Evolutionary conservation across 1,140 invertebrate genomes (phyloP), one percentile per base, ranked within the genome.

Genomic region (Oncopeltus fasciatus): DNA sequence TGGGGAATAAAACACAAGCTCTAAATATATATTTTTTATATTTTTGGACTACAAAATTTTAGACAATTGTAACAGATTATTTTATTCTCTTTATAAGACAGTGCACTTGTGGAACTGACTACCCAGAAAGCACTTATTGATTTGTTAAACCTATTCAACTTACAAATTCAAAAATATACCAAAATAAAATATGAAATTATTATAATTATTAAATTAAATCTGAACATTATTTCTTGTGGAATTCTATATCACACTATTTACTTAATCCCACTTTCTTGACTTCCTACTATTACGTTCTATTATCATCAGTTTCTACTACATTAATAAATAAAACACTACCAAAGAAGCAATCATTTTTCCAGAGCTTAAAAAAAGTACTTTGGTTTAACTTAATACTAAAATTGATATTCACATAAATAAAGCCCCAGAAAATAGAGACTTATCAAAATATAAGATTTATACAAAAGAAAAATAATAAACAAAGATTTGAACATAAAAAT

Each of bases 351-450:
- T 53, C 24, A 9, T 18, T 24, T 53, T 53, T 53, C 24, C 49
- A 53, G 49, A 53, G 49, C 49, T 53, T 53, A 53, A 4, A 53
- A 46, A 53, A 53, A 24, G 2, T 24, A 53, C 49, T 53, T 53
- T 53, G 49, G 49, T 53, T 53, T 53, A 53, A 53, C 49, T 53
- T 53, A 53, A 53, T 53, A 21, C 49, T 53, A 53, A 24, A 53
- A 16, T 24, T 24, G 20, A 24, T 24, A 24, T 53, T 26, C 16
- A 24, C 20, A 24, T 24, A 53, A 53, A 20, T 24, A 53, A 53
- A 53, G 49, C 49, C 49, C 49, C 49, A 53, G 49, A 53, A 53
- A 53, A 53, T 53, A 53, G 49, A 53, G 49, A 53, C 49, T 53
- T 14, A 24, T 38, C 9, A 53, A 26, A 24, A 53, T 2, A 53